Base-by-base conservation (phyloP, 1,140 invertebrate genomes). In the Aleiodes sp. region DNA sequence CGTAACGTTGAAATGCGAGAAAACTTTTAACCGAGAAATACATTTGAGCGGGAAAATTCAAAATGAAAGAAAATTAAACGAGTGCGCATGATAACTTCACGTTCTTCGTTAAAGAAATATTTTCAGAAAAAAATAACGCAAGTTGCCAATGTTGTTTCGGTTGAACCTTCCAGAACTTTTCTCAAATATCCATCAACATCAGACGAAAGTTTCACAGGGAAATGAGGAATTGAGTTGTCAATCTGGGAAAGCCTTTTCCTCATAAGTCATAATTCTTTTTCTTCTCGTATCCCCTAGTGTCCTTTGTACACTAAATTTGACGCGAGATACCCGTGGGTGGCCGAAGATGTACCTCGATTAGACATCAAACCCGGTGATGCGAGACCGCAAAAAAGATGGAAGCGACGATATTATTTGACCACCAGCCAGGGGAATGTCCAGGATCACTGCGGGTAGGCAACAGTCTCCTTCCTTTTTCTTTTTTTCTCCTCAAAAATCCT, bases 361-460 rank as follows among this genome's bases (percentile, higher is more conserved):
- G 35, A 63, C 16, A 39, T 63, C 8, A 37, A 33, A 33, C 60
- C 60, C 21, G 31, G 31, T 33, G 60, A 63, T 33, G 35, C 35
- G 57, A 26, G 59, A 61, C 59, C 59, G 59, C 59, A 61, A 61
- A 61, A 46, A 61, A 61, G 59, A 61, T 61, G 59, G 59, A 28
- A 61, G 59, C 59, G 31, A 31, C 59, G 59, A 61, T 61, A 61
- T 57, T 57, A 57, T 24, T 57, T 57, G 52, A 60, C 57, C 57
- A 60, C 57, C 57, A 60, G 57, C 57, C 29, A 35, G 26, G 46
- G 46, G 46, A 52, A 52, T 52, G 46, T 52, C 46, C 46, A 52
- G 46, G 46, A 52, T 52, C 46, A 52, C 46, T 2, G 21, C 46
- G 46, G 46, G 46, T 35, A 61, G 57, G 33, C 57, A 16, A 14